These are phyloP conservation scores for Micrasema minimum DNA, from an alignment of 1,140 invertebrate genomes.

Conservation along the genomic window DNA sequence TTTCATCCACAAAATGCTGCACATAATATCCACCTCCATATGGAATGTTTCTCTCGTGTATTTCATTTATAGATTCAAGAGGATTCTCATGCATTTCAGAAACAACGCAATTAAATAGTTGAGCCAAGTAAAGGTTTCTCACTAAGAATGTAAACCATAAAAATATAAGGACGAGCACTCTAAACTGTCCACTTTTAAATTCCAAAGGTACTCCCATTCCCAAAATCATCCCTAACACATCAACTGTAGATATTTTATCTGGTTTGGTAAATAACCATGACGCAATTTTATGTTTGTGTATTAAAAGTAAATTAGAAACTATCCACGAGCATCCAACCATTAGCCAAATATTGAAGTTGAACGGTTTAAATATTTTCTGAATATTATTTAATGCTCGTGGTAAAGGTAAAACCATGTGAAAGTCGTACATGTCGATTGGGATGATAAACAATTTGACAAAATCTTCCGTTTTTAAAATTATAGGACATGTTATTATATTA, in stretches of 20 bases:
- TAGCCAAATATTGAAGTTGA: neutral
- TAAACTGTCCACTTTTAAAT: neutral
- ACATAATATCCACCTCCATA: neutral
- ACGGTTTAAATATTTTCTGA: slow-evolving; percentile 11
- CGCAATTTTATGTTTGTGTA: too few relatives aligned
- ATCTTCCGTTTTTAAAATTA: neutral
- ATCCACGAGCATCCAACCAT: too few relatives aligned
- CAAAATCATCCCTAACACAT: slow-evolving; percentile 3
- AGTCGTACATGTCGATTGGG: neutral
- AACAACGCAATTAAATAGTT: slow-evolving; percentile 4
- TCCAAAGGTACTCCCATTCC: neutral
- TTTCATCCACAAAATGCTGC: neutral
- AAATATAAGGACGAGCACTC: neutral
- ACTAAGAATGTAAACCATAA: slow-evolving; percentile 6
- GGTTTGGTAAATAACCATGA: neutral
- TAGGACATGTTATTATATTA: neutral
- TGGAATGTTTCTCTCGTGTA: neutral
- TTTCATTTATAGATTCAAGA: neutral
- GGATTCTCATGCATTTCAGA: neutral
- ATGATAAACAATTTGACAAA: neutral
- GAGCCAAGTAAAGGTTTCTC: slow-evolving; percentile 7
- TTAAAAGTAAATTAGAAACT: too few relatives aligned
- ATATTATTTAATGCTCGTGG: slow-evolving; percentile 3
- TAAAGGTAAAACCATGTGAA: neutral
- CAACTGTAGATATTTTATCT: neutral